Conservation (phyloP, 2,888 invertebrate genomes). For the Volucella inanis region DNA sequence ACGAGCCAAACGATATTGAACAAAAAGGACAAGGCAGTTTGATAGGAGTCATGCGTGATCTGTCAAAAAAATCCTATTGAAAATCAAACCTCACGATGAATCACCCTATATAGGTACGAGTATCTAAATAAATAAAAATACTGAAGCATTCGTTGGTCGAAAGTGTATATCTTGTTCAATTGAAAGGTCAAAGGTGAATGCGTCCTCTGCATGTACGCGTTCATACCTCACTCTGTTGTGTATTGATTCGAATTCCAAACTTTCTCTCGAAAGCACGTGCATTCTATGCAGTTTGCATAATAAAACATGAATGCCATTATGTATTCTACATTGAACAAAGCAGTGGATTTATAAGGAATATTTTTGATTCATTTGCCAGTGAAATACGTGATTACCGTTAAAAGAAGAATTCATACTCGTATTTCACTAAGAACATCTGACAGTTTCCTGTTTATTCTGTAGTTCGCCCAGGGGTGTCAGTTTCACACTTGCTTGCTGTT, state of each 20-base stretch:
- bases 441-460: too few relatives aligned
- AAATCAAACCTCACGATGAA: too few relatives aligned
- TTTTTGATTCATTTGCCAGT: slow-evolving; percentile 12
- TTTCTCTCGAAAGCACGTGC: slow-evolving; percentile 21
- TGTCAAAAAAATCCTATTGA: too few relatives aligned
- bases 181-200: slow-evolving; percentile 29
- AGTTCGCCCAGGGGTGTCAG: too few relatives aligned
- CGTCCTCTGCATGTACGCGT: neutral
- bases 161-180: slow-evolving; percentile 17
- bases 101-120: too few relatives aligned
- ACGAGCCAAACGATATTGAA: too few relatives aligned
- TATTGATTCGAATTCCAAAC: neutral
- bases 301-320: slow-evolving; percentile 23
- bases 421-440: too few relatives aligned
- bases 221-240: neutral
- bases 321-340: slow-evolving; percentile 21
- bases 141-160: neutral
- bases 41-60: too few relatives aligned
- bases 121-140: too few relatives aligned
- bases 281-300: slow-evolving; percentile 20
- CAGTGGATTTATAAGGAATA: neutral
- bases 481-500: too few relatives aligned
- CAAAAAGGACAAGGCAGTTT: too few relatives aligned
- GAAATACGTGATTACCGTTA: slow-evolving; percentile 34
- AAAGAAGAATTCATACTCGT: neutral